phyloP scores from a whole-genome alignment of 2,113 vertebrate species.

The Fulica atra region DNA sequence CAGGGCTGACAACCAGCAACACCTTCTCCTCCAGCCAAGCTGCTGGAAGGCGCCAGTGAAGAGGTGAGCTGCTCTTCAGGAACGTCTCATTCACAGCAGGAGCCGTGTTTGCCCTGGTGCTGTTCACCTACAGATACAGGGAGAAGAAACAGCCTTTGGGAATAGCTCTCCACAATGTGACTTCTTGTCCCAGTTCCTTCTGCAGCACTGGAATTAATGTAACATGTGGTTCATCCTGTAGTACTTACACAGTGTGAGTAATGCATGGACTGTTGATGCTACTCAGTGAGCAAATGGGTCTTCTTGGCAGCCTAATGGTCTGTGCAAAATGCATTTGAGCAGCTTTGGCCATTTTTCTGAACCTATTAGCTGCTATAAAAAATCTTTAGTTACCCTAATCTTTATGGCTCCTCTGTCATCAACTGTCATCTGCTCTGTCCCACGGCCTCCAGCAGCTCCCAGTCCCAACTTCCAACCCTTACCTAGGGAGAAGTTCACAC shows the following conservation, averaged over 20 bases:
- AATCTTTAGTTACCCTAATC: constrained; percentile 18
- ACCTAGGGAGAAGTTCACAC: not conserved
- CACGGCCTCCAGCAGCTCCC: not conserved
- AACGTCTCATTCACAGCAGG: not conserved
- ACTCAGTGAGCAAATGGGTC: not conserved
- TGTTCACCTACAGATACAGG: not conserved
- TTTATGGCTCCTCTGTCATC: not conserved
- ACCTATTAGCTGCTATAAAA: not conserved
- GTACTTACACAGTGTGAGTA: not conserved
- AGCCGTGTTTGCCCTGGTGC: not conserved
- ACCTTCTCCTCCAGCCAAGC: not conserved
- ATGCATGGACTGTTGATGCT: not conserved
- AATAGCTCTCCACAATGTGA: not conserved
- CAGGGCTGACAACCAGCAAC: not conserved
- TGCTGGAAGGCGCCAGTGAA: not conserved
- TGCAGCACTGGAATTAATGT: not conserved
- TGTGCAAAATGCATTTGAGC: not conserved
- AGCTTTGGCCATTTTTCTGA: constrained; percentile 13
- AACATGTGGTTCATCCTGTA: not conserved
- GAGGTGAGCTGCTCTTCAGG: not conserved
- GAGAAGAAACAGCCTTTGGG: not conserved
- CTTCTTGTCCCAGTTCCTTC: not conserved
- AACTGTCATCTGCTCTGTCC: not conserved
- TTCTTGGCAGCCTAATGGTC: constrained; percentile 12
- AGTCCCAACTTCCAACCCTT: not conserved